Percentiles rank a stretch among this genome's conserved stretches.
phyloP scores from a whole-genome alignment of 2,888 invertebrate genomes.

The Drosophila kanekoi region DNA sequence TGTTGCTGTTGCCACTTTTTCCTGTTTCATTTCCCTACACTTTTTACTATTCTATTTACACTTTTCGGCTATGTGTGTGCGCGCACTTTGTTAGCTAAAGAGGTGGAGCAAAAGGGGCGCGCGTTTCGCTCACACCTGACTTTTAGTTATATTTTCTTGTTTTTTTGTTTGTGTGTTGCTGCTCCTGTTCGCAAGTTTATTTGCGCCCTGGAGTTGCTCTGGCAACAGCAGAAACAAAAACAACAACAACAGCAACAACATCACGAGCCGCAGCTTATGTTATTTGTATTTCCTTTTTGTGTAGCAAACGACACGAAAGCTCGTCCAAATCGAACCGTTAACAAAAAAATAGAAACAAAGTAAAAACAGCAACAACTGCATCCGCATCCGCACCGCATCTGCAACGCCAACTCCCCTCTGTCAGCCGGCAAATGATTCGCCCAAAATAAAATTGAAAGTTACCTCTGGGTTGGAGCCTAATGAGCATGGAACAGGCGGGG shows the following conservation, averaged over 20 bases:
- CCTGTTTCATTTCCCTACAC: conserved; percentile 57
- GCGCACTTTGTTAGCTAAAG: conserved; percentile 16
- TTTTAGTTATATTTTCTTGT: conserved; percentile 4
- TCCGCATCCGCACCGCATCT: conserved; percentile 6
- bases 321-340: conserved; percentile 33
- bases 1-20: conserved; percentile 48
- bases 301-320: conserved; percentile 40
- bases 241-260: conserved; percentile 23
- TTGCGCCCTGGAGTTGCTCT: conserved; percentile 51
- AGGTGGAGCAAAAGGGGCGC: conserved; percentile 14
- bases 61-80: conserved; percentile 46
- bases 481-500: conserved; percentile 38
- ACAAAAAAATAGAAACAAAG: conserved; percentile 7
- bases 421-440: conserved; percentile 41
- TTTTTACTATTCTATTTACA: conserved; percentile 70
- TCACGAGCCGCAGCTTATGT: conserved; percentile 25
- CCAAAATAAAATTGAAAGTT: conserved; percentile 46
- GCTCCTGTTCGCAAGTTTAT: conserved; percentile 50
- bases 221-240: conserved; percentile 52
- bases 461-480: conserved; percentile 5
- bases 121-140: conserved; percentile 54
- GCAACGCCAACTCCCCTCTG: conserved; percentile 1
- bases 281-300: conserved; percentile 31
- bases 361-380: conserved; percentile 18
- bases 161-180: conserved; percentile 4